Evolutionary conservation across 2,113 vertebrate genomes (phyloP).

Genomic region (Mormoops blainvillei): DNA sequence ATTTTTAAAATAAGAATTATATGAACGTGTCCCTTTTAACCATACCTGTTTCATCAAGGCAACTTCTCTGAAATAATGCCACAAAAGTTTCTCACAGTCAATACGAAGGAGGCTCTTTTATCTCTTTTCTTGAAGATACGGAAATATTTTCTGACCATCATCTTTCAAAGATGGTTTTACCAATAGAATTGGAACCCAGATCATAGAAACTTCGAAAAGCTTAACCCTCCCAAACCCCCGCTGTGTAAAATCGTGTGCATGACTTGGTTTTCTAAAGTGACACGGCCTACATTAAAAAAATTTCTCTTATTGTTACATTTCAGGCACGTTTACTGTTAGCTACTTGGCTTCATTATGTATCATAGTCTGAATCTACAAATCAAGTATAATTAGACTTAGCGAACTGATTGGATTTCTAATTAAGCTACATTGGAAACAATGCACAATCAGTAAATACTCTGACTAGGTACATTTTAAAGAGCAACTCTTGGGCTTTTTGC

Average conservation of each 20-base stretch:
- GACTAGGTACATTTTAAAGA: slow-evolving; percentile 92
- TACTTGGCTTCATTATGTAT: slow-evolving; percentile 89
- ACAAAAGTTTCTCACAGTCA: background rate
- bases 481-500: slow-evolving; percentile 91
- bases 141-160: slow-evolving; percentile 62
- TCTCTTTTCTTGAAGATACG: slow-evolving; percentile 62
- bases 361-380: slow-evolving; percentile 91
- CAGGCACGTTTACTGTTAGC: slow-evolving; percentile 86
- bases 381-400: slow-evolving; percentile 91
- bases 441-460: slow-evolving; percentile 91
- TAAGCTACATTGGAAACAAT: slow-evolving; percentile 91
- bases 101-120: background rate
- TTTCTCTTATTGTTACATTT: slow-evolving; percentile 88
- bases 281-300: slow-evolving; percentile 82
- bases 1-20: background rate
- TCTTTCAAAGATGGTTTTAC: slow-evolving; percentile 38
- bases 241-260: slow-evolving; percentile 75
- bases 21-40: slow-evolving; percentile 2
- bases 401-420: slow-evolving; percentile 92
- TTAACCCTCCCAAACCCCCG: slow-evolving; percentile 72
- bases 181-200: slow-evolving; percentile 53
- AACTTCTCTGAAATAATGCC: background rate
- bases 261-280: slow-evolving; percentile 80
- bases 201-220: slow-evolving; percentile 65
- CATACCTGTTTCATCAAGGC: background rate